phyloP scores from a whole-genome alignment of 92 coral and sea anemone species.

The Porites rus region DNA sequence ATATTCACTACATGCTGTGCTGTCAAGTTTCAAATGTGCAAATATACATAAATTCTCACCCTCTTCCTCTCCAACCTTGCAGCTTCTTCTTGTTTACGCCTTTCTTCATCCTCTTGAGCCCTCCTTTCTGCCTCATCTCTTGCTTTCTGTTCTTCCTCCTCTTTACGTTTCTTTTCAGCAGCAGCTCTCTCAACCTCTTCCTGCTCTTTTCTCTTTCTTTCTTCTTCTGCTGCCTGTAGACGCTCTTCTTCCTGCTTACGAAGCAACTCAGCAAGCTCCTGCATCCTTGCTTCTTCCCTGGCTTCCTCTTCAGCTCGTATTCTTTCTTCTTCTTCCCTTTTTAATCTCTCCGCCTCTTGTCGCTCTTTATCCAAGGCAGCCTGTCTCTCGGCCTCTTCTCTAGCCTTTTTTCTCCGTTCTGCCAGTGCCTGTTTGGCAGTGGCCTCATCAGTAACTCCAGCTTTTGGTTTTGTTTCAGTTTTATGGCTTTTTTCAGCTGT shows the following conservation, averaged over 20 bases:
- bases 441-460: conserved; percentile 87
- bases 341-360: conserved; percentile 86
- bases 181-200: conserved; percentile 83
- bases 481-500: conserved; percentile 67
- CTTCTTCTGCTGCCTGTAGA: conserved; percentile 69
- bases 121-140: conserved; percentile 73
- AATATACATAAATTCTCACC: conserved; percentile 51
- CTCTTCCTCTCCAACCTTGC: conserved; percentile 91
- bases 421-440: conserved; percentile 96
- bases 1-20: background rate
- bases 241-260: conserved; percentile 90
- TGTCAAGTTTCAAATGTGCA: background rate
- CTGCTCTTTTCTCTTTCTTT: conserved; percentile 67
- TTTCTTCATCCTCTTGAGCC: conserved; percentile 90
- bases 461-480: conserved; percentile 86
- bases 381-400: conserved; percentile 98
- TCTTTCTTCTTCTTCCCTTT: conserved; percentile 92
- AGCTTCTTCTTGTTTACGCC: conserved; percentile 86
- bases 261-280: conserved; percentile 81
- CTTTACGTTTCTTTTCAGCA: conserved; percentile 84
- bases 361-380: conserved; percentile 92
- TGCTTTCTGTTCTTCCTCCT: conserved; percentile 82
- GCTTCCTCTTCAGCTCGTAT: conserved; percentile 89
- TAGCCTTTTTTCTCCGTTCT: conserved; percentile 90
- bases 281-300: conserved; percentile 86